Evolutionary conservation across 37 sponge, comb jelly and placozoan genomes (phyloP).

Genomic region (Eunapius fragilis): DNA sequence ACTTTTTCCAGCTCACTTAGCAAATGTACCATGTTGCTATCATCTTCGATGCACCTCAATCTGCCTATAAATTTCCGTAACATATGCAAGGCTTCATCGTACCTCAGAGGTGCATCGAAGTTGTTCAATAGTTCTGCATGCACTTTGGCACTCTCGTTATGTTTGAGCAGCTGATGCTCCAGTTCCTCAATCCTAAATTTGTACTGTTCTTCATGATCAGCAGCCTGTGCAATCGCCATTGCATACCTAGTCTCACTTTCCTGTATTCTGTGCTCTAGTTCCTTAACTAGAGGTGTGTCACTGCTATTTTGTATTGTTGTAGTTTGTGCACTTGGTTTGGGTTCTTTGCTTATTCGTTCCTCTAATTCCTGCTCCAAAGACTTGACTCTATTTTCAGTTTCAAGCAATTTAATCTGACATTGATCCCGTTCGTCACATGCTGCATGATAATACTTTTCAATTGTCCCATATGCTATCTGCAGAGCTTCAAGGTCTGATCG

Average conservation of each 20-base stretch:
- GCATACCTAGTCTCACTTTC: neutral
- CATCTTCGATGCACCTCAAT: neutral
- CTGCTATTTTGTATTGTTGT: neutral
- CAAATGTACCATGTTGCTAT: neutral
- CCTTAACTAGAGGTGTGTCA: neutral
- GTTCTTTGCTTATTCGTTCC: neutral
- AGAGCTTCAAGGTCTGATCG: neutral
- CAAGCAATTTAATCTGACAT: neutral
- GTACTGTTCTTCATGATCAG: neutral
- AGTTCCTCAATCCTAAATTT: neutral
- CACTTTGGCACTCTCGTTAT: neutral
- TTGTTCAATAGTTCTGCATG: neutral
- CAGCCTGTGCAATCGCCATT: neutral
- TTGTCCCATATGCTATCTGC: neutral
- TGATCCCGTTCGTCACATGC: neutral
- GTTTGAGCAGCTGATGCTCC: neutral
- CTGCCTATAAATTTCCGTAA: neutral
- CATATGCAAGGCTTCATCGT: slow-evolving; percentile 24
- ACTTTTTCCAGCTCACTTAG: neutral
- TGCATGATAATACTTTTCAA: neutral
- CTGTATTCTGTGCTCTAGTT: neutral
- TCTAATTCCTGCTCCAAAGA: neutral
- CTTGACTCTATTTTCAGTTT: neutral
- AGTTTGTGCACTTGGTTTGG: neutral
- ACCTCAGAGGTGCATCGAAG: neutral